Evolutionary conservation across 2,797 vertebrate species (phyloP).

Genomic region (Crenuchus spilurus): DNA sequence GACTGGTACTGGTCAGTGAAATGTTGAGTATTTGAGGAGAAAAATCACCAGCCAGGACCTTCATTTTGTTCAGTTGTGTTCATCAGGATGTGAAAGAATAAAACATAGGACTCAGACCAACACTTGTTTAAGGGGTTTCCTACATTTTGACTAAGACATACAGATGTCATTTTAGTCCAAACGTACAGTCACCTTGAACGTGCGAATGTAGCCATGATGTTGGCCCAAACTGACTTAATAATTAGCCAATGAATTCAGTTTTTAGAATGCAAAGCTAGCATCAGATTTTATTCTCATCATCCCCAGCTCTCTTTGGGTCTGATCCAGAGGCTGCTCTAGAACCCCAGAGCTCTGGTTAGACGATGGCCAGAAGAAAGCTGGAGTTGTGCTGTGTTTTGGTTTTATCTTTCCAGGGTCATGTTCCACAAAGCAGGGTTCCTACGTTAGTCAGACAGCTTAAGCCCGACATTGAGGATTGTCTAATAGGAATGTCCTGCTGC

Average conservation of each 20-base stretch:
- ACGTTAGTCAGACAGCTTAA: too few relatives aligned
- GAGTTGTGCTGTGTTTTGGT: neutral
- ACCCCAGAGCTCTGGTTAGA: slow-evolving; percentile 9
- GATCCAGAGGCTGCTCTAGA: slow-evolving; percentile 6
- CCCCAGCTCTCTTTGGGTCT: neutral
- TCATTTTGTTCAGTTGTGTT: neutral
- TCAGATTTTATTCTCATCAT: neutral
- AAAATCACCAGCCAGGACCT: too few relatives aligned
- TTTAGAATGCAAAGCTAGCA: neutral
- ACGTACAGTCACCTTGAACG: too few relatives aligned
- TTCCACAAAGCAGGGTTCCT: too few relatives aligned
- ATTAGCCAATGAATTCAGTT: neutral
- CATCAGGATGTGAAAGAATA: neutral
- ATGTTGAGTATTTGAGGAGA: too few relatives aligned
- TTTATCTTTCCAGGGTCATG: neutral
- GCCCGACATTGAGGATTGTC: too few relatives aligned
- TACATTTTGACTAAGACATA: too few relatives aligned
- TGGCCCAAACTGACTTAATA: neutral
- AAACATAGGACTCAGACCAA: neutral
- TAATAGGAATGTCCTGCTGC: too few relatives aligned
- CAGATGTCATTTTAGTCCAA: too few relatives aligned
- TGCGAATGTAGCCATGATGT: neutral
- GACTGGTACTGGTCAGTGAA: too few relatives aligned
- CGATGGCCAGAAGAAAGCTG: neutral
- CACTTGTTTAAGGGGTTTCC: too few relatives aligned